Base-by-base conservation (phyloP, 2,113 vertebrate genomes). In the Oncorhynchus mykiss region DNA sequence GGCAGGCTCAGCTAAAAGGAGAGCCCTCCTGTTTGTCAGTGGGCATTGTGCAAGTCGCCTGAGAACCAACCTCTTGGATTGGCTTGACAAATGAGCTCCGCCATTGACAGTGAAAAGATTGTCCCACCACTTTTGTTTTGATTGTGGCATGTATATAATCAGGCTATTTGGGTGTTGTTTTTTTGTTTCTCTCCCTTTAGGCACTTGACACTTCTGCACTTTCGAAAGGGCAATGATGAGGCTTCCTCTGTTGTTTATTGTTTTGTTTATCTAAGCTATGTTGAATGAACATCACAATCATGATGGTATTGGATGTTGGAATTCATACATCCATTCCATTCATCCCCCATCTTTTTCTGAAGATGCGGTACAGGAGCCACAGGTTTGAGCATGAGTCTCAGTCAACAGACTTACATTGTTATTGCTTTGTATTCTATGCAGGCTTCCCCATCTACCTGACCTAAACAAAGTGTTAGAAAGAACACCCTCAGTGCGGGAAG, bases 1-100 rank as follows among this genome's bases (percentile, higher is more conserved):
- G 92, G 89, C 91, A 92, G 91, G 90, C 91, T 86, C 88, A 83
- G 85, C 89, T 92, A 91, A 92, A 92, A 89, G 88, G 90, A 91
- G 91, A 91, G 90, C 86, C 89, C 91, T 92, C 88, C 90, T 92
- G 91, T 93, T 93, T 92, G 92, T 92, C 90, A 90, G 88, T 81
- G 88, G 87, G 91, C 87, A 92, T 94, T 94, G 92, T 94, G 89
- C 70, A 14, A 82, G 87, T 90, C 80, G 92, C 90, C 90, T 89
- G 90, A 93, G 92, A 93, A 91, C 90, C 91, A 89, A 89, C 87
- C 87, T 89, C 89, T 91, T 86, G 89, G 91, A 93, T 89, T 87
- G 87, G 89, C 91, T 88, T 93, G 91, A 93, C 90, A 93, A 92
- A 92, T 91, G 90, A 90, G 88, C 85, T 79, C 87, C 76, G 77